Evolutionary conservation across 2,113 vertebrate genomes (phyloP), one percentile per base, ranked within the genome.

Genomic region (Petromus typicus): DNA sequence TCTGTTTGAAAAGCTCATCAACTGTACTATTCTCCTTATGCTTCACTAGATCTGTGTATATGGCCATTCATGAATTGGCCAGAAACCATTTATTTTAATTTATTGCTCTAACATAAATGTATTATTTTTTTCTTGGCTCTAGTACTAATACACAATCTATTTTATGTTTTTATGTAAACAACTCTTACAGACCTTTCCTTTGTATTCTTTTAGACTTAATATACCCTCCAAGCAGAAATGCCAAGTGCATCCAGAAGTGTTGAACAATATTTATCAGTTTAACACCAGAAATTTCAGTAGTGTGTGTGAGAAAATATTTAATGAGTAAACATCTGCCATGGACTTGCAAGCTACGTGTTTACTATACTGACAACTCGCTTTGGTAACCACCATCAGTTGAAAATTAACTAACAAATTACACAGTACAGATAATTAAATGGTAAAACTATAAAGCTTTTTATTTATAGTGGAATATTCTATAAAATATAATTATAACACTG

Each of bases 401-500:
- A 69, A 43, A 89, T 80, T 37, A 14, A 25, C 16, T 40, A 40
- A 8, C 57, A 2, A 71, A 79, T 32, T 84, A 48, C 12, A 88
- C 32, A 91, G 25, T 3, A 75, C 6, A 48, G 22, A 75, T 67
- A 89, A 90, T 51, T 69, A 76, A 79, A 71, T 88, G 3, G 54
- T 1, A 56, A 71, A 32, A 34, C 23, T 25, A 71, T 40, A 79
- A 23, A 91, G 18, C 9, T 73, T 40, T 75, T 32, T 18, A 17
- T 69, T 78, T 88, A 84, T 78, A 78, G 84, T 84, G 22, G 8
- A 85, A 78, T 79, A 78, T 84, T 91, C 63, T 7, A 14, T 88
- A 63, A 91, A 79, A 71, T 63, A 56, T 69, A 56, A 89, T 85
- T 85, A 61, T 71, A 83, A 84, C 13, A 86, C 32, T 57, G 4